Conservation (phyloP, 2,888 invertebrate species). For the Apodemia duryi region DNA sequence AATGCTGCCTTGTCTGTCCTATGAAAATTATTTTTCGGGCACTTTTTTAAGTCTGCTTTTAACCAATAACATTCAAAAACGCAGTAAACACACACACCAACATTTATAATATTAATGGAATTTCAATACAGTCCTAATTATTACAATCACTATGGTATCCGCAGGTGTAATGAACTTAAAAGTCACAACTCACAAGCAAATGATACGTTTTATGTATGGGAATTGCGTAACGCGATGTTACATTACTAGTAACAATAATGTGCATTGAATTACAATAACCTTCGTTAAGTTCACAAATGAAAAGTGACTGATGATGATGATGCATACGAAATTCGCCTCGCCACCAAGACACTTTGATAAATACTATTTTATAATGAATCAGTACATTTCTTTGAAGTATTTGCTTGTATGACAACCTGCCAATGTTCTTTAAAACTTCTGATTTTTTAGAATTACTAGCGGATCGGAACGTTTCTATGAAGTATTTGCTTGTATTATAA, state of each 20-base stretch:
- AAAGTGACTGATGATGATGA: neutral
- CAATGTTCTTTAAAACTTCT: too few relatives aligned
- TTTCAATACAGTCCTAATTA: neutral
- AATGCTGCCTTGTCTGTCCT: neutral
- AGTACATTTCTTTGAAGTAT: too few relatives aligned
- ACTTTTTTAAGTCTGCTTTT: neutral
- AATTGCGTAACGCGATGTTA: neutral
- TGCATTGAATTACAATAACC: neutral
- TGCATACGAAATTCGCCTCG: neutral
- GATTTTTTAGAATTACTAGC: too few relatives aligned
- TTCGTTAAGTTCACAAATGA: neutral
- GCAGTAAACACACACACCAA: too few relatives aligned
- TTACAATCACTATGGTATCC: neutral
- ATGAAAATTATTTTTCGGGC: neutral
- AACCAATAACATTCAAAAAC: neutral
- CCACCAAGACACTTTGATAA: too few relatives aligned
- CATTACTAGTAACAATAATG: neutral
- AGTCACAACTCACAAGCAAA: constrained; percentile 4
- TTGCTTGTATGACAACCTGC: too few relatives aligned
- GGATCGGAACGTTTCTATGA: too few relatives aligned
- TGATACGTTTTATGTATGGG: constrained; percentile 3
- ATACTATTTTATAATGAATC: too few relatives aligned
- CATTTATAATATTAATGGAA: too few relatives aligned
- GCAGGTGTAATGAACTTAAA: constrained; percentile 6
- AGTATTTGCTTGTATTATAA: too few relatives aligned